phyloP scores from a whole-genome alignment of 2,797 vertebrate genomes.

The Pampus argenteus region DNA sequence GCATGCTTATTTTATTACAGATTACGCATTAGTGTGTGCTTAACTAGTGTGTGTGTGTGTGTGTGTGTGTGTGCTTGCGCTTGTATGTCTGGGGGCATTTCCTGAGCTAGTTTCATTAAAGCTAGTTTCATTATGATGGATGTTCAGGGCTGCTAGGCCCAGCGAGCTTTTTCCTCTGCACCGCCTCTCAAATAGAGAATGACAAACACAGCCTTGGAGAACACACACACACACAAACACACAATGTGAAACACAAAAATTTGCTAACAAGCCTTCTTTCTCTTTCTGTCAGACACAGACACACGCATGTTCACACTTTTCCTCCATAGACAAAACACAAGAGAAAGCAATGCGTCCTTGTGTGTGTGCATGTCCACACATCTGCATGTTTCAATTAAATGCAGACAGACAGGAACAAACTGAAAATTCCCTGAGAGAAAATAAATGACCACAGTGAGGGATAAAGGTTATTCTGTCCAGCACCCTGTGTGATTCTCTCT shows the following conservation, averaged over 20 bases:
- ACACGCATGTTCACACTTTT: slow-evolving; percentile 3
- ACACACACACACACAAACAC: slow-evolving; percentile 26
- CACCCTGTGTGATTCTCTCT: slow-evolving; percentile 26
- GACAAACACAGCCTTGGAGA: slow-evolving; percentile 61
- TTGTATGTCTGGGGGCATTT: slow-evolving; percentile 47
- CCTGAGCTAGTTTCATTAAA: slow-evolving; percentile 76
- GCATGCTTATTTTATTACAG: slow-evolving; percentile 40
- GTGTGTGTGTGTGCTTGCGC: slow-evolving; percentile 9
- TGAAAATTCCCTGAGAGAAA: slow-evolving; percentile 37
- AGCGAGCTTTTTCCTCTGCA: slow-evolving; percentile 56
- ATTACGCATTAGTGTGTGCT: slow-evolving; percentile 46
- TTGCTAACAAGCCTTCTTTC: neutral
- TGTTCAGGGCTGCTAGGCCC: slow-evolving; percentile 70
- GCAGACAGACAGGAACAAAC: slow-evolving; percentile 34
- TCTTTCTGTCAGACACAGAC: slow-evolving; percentile 6
- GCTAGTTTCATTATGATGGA: slow-evolving; percentile 80
- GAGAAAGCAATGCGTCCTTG: neutral
- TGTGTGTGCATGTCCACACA: slow-evolving; percentile 2
- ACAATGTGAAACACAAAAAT: neutral
- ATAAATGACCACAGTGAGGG: slow-evolving; percentile 40
- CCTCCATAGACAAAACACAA: slow-evolving; percentile 13
- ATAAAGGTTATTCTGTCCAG: slow-evolving; percentile 25
- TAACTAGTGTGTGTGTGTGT: slow-evolving; percentile 26
- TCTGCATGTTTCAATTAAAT: slow-evolving; percentile 29
- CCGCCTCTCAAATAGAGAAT: slow-evolving; percentile 61